Evolutionary conservation across 2,797 vertebrate genomes (phyloP), one percentile per base, ranked within the genome.

Genomic region (Chelidonichthys spinosus): DNA sequence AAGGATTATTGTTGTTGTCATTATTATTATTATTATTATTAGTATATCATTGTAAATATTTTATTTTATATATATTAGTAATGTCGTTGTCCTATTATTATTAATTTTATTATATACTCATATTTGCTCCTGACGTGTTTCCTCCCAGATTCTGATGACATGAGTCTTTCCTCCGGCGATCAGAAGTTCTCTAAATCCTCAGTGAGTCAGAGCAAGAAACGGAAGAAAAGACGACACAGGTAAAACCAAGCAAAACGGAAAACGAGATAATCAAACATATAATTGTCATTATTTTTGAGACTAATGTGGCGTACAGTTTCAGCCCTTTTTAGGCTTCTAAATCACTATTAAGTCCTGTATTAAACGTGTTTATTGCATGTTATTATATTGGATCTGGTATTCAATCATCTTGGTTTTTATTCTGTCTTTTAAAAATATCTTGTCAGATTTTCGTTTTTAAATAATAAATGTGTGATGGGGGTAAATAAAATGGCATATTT

Each of bases 191-290:
- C 96, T 53, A 97, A 98, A 91, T 96, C 97, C 10, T 95, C 96
- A 33, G 76, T 97, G 92, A 95, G 92, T 80, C 97, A 98, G 90
- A 97, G 95, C 93, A 99, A 98, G 92, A 99, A 98, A 88, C 92
- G 98, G 74, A 99, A 99, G 95, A 99, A 99, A 93, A 94, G 97
- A 83, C 88, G 97, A 73, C 98, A 99, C 95, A 97, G 98, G 98
- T 99, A 87, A 87, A 63, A 49, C 2, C 40, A 25, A 35, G 25
- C n/a, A 1, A 33, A 52, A 17, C 35, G 59, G 42, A 5, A 11
- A 58, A 18, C 1, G 3, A 33, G 32, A 37, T 10, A 9, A 43
- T 15, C 0, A 18, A 36, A 17, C 0, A 4, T 4, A 13, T n/a
- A 3, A 37, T 40, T 25, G 7, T 15, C 1, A 25, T 15, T 4